A percentile compares a stretch with the other conserved stretches of the same genome.
Conservation (phyloP, 2,888 invertebrate species). For the Tridacna gigas region DNA sequence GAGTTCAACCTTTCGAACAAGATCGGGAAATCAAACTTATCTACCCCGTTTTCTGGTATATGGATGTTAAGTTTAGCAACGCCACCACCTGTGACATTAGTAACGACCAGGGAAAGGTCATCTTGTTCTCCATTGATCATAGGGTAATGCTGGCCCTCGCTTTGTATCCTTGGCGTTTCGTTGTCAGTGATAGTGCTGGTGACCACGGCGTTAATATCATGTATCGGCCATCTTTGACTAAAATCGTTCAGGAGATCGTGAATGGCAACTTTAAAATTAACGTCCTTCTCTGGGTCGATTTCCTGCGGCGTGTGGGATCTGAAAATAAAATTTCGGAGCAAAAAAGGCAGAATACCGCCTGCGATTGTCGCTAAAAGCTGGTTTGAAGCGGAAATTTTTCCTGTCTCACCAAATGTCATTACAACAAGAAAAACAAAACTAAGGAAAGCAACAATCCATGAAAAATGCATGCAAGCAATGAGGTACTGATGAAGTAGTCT, state of each 20-base stretch:
- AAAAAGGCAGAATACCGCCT: constrained; percentile 69
- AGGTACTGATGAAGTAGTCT: constrained; percentile 52
- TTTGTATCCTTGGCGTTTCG: neutral
- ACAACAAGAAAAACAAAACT: constrained; percentile 68
- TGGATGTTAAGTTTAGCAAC: neutral
- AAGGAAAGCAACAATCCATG: constrained; percentile 58
- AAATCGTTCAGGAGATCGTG: neutral
- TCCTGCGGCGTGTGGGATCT: constrained; percentile 30
- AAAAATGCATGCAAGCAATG: constrained; percentile 51
- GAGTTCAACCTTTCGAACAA: neutral
- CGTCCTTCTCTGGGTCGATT: constrained; percentile 34
- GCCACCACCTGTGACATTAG: neutral
- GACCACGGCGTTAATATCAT: neutral
- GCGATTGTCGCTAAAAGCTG: constrained; percentile 63
- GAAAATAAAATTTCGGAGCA: constrained; percentile 63
- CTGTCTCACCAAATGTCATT: constrained; percentile 67
- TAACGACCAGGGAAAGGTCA: neutral
- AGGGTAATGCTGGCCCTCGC: neutral
- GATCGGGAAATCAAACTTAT: constrained; percentile 3
- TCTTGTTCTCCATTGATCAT: neutral
- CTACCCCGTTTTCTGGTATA: neutral
- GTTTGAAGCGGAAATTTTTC: constrained; percentile 64
- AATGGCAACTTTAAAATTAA: neutral
- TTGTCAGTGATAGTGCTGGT: neutral
- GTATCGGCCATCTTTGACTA: neutral